phyloP scores from a whole-genome alignment of 53 echinoderm and acorn worm species.

The Holothuria scabra region DNA sequence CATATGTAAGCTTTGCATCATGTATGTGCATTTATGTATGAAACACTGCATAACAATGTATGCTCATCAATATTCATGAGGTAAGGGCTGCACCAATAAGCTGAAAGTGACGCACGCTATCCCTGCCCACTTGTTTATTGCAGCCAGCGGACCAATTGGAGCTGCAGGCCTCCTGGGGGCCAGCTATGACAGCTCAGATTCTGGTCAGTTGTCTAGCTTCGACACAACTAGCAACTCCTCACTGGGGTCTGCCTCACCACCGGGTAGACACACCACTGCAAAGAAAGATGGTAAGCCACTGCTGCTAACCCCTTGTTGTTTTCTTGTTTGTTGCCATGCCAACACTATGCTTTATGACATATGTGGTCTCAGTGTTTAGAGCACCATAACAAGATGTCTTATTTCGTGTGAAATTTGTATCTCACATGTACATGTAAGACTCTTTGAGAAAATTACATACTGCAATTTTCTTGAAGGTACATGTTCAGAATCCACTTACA shows the following conservation, averaged over 20 bases:
- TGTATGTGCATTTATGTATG: too few species aligned
- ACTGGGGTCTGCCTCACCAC: conserved; percentile 93
- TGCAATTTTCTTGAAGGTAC: too few species aligned
- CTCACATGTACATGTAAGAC: too few species aligned
- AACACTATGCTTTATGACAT: too few species aligned
- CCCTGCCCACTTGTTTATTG: conserved; percentile 9
- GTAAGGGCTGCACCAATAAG: too few species aligned
- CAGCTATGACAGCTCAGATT: conserved; percentile 94
- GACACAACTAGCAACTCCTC: conserved; percentile 98
- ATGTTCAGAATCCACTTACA: too few species aligned
- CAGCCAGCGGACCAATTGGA: conserved; percentile 23
- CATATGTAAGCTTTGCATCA: too few species aligned
- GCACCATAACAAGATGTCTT: too few species aligned
- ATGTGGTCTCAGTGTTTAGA: too few species aligned
- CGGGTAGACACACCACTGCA: conserved; percentile 74
- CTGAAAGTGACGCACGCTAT: too few species aligned
- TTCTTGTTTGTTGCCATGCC: not conserved
- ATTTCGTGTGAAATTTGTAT: too few species aligned
- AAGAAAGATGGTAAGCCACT: conserved; percentile 71
- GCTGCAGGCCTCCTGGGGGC: conserved; percentile 31
- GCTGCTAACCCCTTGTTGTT: not conserved
- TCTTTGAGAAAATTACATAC: too few species aligned
- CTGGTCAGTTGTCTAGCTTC: conserved; percentile 80
- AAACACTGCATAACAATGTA: not conserved
- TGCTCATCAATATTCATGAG: conserved; percentile 18